phyloP scores from a whole-genome alignment of 2,888 invertebrate genomes.

The Leptura quadrifasciata region DNA sequence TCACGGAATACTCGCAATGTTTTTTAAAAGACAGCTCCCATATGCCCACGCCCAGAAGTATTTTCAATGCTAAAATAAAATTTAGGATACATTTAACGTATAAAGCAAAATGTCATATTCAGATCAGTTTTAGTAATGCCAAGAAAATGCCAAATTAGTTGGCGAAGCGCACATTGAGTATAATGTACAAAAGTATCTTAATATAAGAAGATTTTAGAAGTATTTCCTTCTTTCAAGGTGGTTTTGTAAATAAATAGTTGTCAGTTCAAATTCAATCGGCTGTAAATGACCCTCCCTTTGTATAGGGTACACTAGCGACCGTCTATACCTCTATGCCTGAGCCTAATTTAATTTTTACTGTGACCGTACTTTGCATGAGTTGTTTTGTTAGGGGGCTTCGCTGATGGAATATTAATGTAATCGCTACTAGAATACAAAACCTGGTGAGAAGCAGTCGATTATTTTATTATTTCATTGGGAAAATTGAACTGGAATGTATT shows the following conservation, averaged over 20 bases:
- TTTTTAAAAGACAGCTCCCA: too few relatives aligned
- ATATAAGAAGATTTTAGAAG: too few relatives aligned
- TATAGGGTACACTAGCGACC: neutral
- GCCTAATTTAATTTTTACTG: constrained; percentile 43
- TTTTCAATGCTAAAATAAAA: too few relatives aligned
- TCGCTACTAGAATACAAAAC: constrained; percentile 29
- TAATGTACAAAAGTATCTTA: too few relatives aligned
- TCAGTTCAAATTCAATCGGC: neutral
- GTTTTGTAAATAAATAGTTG: neutral
- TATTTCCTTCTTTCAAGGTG: too few relatives aligned
- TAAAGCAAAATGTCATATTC: too few relatives aligned
- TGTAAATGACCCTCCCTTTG: neutral
- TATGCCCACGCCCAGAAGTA: too few relatives aligned
- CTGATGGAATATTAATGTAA: constrained; percentile 41
- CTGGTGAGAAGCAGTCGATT: constrained; percentile 11
- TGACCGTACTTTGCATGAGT: constrained; percentile 39
- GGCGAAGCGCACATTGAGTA: too few relatives aligned
- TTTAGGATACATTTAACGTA: neutral
- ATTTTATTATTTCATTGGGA: neutral
- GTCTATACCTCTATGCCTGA: constrained; percentile 24
- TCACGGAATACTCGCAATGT: too few relatives aligned
- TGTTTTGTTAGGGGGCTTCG: constrained; percentile 40
- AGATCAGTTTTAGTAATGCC: too few relatives aligned
- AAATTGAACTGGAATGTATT: neutral
- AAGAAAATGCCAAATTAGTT: too few relatives aligned